Conservation (phyloP, 2,113 vertebrate species). For the Onychostruthus taczanowskii region DNA sequence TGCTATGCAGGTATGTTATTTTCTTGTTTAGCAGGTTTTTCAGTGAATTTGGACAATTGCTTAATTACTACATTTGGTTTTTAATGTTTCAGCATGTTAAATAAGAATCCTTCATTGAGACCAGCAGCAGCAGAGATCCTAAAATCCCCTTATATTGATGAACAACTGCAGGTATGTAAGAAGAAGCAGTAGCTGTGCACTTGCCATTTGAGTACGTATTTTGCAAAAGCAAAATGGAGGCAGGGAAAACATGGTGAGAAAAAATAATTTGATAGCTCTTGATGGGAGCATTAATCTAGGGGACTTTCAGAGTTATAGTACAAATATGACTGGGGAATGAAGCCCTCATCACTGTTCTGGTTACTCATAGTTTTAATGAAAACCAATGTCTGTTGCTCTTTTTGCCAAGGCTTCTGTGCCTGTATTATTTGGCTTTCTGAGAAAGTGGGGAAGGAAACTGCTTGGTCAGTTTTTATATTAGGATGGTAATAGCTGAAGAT, state of each 20-base stretch:
- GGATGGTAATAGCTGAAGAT: not conserved
- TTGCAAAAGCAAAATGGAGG: not conserved
- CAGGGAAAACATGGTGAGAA: not conserved
- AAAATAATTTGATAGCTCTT: not conserved
- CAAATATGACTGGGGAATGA: not conserved
- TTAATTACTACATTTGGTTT: not conserved
- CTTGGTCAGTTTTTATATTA: not conserved
- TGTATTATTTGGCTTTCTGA: not conserved
- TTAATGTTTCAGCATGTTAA: conserved; percentile 78
- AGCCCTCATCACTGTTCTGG: not conserved
- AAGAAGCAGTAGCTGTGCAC: not conserved
- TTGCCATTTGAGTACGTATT: not conserved
- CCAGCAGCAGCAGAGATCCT: conserved; percentile 79
- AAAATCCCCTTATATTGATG: conserved; percentile 70
- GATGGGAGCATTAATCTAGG: not conserved
- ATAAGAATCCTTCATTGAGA: conserved; percentile 75
- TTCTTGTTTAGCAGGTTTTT: not conserved
- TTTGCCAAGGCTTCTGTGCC: not conserved
- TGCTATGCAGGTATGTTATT: conserved; percentile 75
- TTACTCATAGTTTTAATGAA: not conserved
- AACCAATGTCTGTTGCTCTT: not conserved
- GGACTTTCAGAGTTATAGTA: not conserved
- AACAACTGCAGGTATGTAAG: conserved; percentile 73
- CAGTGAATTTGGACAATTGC: not conserved
- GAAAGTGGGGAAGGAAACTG: not conserved